A percentile compares a stretch with the other conserved stretches of the same genome.
Conservation (phyloP, 2,113 vertebrate species). For the Pipra filicauda region DNA sequence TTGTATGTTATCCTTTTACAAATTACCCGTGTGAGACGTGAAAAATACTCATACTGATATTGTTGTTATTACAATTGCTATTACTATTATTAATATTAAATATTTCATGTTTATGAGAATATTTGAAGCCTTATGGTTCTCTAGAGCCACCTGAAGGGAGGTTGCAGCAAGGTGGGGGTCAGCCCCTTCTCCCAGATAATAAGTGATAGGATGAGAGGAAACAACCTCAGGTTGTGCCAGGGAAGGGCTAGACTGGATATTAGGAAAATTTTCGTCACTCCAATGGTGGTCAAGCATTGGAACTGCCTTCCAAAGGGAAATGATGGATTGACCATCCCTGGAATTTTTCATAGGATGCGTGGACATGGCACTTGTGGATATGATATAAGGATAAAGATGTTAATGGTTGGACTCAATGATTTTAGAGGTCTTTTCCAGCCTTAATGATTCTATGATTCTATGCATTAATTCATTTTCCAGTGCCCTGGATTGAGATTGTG, state of each 20-base stretch:
- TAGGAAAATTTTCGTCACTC: not conserved
- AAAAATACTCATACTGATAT: not conserved
- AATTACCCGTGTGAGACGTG: not conserved
- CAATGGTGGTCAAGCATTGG: not conserved
- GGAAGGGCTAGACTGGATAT: not conserved
- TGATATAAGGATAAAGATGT: not conserved
- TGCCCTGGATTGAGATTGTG: not conserved
- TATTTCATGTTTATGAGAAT: not conserved
- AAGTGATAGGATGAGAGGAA: not conserved
- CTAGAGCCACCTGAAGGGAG: not conserved
- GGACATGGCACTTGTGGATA: fast-evolving
- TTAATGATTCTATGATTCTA: not conserved
- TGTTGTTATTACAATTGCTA: not conserved
- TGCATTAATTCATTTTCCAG: not conserved
- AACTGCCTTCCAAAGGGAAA: not conserved
- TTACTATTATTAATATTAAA: not conserved
- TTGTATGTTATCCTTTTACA: not conserved
- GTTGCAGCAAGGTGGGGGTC: fast-evolving
- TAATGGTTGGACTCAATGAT: not conserved
- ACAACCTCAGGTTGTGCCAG: not conserved
- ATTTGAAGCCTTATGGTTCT: not conserved
- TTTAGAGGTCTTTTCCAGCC: not conserved
- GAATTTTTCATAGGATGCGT: not conserved
- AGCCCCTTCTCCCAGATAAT: not conserved
- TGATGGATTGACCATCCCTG: not conserved